Conservation (phyloP, 2,113 vertebrate species). For the Carettochelys insculpta region DNA sequence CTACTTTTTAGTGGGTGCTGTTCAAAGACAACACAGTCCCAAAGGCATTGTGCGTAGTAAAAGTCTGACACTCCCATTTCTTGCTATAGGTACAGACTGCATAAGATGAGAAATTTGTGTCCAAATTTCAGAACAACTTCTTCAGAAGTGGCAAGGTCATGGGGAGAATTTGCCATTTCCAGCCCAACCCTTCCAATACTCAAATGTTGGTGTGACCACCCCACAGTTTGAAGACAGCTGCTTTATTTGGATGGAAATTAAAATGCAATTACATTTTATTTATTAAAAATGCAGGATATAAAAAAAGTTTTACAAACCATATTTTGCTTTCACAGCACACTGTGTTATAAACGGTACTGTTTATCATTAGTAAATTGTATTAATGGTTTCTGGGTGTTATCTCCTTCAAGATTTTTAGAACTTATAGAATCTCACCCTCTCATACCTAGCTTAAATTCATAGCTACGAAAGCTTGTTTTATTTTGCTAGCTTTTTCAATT, state of each 20-base stretch:
- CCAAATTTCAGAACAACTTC: background rate
- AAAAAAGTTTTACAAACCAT: background rate
- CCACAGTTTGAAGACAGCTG: too few species aligned
- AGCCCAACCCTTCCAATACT: background rate
- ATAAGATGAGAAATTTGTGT: background rate
- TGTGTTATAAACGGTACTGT: background rate
- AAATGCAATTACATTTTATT: background rate
- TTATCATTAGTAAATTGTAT: background rate
- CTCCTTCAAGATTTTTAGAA: background rate
- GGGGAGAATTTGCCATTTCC: background rate
- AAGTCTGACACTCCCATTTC: background rate
- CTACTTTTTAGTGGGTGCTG: conserved; percentile 35
- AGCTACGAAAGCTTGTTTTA: too few species aligned
- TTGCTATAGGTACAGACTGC: background rate
- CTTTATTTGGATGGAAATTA: background rate
- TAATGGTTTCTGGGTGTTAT: background rate
- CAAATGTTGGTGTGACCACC: too few species aligned
- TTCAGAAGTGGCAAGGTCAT: background rate
- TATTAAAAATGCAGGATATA: background rate
- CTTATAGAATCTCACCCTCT: background rate
- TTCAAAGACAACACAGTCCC: conserved; percentile 34
- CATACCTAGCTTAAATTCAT: background rate
- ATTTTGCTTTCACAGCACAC: background rate
- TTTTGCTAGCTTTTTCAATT: background rate
- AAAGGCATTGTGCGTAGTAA: background rate